Percentiles rank a stretch among this genome's conserved stretches.
Evolutionary conservation across 1,140 invertebrate species (phyloP).

Genomic region (Brachionus manjavacas): DNA sequence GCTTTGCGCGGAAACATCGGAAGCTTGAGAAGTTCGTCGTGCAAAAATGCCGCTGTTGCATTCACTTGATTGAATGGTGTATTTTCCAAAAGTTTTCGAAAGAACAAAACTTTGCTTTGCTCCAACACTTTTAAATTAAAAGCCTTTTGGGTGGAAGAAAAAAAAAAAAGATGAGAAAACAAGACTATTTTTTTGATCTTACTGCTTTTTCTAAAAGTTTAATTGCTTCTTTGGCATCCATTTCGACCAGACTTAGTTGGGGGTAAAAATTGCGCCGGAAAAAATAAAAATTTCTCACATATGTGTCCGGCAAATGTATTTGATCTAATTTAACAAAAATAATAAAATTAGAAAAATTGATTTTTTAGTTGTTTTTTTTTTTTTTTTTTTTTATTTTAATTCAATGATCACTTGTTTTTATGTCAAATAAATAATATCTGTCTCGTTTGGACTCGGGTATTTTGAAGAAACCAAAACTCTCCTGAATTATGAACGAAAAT

Average conservation of each 20-base stretch:
- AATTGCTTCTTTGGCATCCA: constrained; percentile 78
- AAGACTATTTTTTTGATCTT: background rate
- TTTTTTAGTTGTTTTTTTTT: too few relatives aligned
- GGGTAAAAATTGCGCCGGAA: constrained; percentile 97
- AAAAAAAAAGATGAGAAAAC: too few relatives aligned
- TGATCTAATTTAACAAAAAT: constrained; percentile 72
- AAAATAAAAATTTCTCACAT: constrained; percentile 95
- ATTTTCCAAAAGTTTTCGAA: constrained; percentile 3
- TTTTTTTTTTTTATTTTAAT: background rate
- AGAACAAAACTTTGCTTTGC: constrained; percentile 43
- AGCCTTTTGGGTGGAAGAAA: background rate
- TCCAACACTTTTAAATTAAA: constrained; percentile 29
- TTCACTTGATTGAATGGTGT: constrained; percentile 20
- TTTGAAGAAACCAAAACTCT: constrained; percentile 93
- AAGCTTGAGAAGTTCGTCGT: constrained; percentile 96
- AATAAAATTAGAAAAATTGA: too few relatives aligned
- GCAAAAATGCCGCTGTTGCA: constrained; percentile 69
- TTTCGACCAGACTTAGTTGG: constrained; percentile 81
- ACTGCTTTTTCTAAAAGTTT: constrained; percentile 79
- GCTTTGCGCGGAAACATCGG: constrained; percentile 97
- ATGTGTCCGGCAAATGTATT: constrained; percentile 85
- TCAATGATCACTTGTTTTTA: constrained; percentile 77
- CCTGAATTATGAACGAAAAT: constrained; percentile 87
- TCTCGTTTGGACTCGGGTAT: constrained; percentile 82
- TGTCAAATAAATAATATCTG: constrained; percentile 90